Base-by-base conservation (phyloP, 2,113 vertebrate species). In the Passerina amoena region DNA sequence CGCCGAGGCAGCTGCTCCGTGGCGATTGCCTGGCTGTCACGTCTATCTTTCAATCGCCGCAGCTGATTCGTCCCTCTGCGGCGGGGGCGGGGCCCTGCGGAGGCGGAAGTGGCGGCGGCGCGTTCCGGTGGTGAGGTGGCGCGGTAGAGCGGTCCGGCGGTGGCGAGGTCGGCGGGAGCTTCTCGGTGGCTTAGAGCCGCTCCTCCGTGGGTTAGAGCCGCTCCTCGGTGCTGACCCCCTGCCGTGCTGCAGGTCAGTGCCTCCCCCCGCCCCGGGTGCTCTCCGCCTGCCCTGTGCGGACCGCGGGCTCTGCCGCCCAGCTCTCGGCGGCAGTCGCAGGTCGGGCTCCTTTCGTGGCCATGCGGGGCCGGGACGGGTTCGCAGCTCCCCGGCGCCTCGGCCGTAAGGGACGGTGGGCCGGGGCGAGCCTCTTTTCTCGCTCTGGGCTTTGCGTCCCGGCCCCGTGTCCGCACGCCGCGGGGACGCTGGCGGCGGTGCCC, bases 121-220 rank as follows among this genome's bases (percentile, higher is more conserved):
- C 44, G 47, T 92, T 96, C 96, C 91, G 96, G 79, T 95, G 97
- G 66, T 97, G 97, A 98, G 96, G 91, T 97, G 97, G 96, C 81
- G 82, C n/a, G 72, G 69, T 0, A 70, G 30, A 48, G n/a, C 12
- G 47, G 13, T 23, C 6, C 3, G 20, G 51, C 3, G 14, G 69
- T 4, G 5, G 40, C 3, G 33, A 24, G 24, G 11, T 10, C 4
- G 23, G 35, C 11, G 17, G 69, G 9, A 53, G 30, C 0, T 57
- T 10, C 6, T 40, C 38, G 38, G 38, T 38, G 3, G 37, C 17
- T 27, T 21, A 6, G 44, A 28, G 76, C 31, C 5, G 25, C 6
- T 2, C 16, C 50, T 59, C 12, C 37, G 37, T 37, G 3, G 37
- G 21, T 27, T 21, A 5, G 44, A 28, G 76, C 31, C 5, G 25